phyloP scores from a whole-genome alignment of 2,113 vertebrate genomes.

The chimpanzee (Pan troglodytes) region NHGRI_mPanTro3-v2.1_pri NC_072403.2:8665501-8666000 shows the following conservation, averaged over 20 bases:
- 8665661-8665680: neutral
- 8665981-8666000: too few species aligned
- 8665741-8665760: constrained; percentile 6
- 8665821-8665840: neutral
- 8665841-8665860: neutral
- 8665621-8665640: neutral
- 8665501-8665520: neutral
- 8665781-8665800: neutral
- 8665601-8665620: neutral
- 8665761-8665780: neutral
- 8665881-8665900: neutral
- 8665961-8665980: neutral
- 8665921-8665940: neutral
- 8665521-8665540: neutral
- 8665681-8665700: neutral
- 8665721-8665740: neutral
- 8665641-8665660: neutral
- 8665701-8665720: neutral
- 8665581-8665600: neutral
- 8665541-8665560: neutral
- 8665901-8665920: neutral
- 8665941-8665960: neutral
- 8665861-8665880: neutral
- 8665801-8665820: neutral
- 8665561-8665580: neutral